phyloP scores from a whole-genome alignment of 64 coral and sea anemone species.

The Montipora cactus region DNA sequence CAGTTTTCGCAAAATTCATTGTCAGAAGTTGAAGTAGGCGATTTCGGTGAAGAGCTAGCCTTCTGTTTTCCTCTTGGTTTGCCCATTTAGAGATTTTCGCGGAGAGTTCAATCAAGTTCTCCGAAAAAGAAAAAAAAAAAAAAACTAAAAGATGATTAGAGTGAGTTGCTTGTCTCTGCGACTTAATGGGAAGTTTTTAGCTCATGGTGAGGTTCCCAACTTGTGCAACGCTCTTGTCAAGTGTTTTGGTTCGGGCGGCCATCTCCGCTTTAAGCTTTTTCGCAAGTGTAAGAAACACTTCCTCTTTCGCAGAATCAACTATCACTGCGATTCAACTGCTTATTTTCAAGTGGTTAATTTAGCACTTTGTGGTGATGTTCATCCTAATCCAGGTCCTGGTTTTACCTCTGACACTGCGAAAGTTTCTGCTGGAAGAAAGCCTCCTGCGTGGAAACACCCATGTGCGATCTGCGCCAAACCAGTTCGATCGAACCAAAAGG shows the following conservation, averaged over 20 bases:
- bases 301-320: too few relatives aligned
- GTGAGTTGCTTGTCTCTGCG: slow-evolving; percentile 2
- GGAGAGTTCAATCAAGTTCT: too few relatives aligned
- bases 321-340: too few relatives aligned
- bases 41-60: too few relatives aligned
- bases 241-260: background rate
- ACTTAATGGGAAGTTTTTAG: background rate
- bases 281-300: too few relatives aligned
- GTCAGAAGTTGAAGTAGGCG: too few relatives aligned
- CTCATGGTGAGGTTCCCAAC: background rate
- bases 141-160: background rate
- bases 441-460: slow-evolving; percentile 38
- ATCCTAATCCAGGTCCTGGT: slow-evolving; percentile 48
- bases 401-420: background rate
- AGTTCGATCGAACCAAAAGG: slow-evolving; percentile 46
- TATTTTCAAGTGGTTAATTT: slow-evolving; percentile 10
- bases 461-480: slow-evolving; percentile 2
- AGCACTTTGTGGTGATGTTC: slow-evolving; percentile 52
- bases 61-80: too few relatives aligned
- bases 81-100: too few relatives aligned
- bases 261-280: slow-evolving; percentile 1
- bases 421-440: slow-evolving; percentile 1
- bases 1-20: too few relatives aligned
- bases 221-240: background rate
- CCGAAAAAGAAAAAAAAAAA: too few relatives aligned